A percentile compares a stretch with the other conserved stretches of the same genome.
These are phyloP conservation scores for Plectrocnemia conspersa DNA, from an alignment of 1,140 invertebrate genomes.

Conservation along the genomic window DNA sequence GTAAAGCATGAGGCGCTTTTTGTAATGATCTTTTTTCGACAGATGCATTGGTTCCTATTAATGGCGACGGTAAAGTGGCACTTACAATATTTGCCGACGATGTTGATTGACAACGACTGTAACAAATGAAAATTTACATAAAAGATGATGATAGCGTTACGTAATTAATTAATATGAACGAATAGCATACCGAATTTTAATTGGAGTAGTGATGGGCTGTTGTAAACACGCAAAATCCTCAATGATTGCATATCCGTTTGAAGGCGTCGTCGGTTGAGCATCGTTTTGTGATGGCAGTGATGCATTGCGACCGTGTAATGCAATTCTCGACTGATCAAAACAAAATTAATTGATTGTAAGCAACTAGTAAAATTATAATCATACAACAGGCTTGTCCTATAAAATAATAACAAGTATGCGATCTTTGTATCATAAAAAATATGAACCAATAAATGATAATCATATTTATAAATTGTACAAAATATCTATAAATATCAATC, in stretches of 20 bases:
- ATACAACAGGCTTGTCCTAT: too few relatives aligned
- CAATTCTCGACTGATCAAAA: constrained; percentile 5
- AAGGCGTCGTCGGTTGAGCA: neutral
- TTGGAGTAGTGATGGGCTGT: constrained; percentile 7
- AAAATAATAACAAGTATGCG: too few relatives aligned
- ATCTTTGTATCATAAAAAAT: too few relatives aligned
- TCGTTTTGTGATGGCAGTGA: neutral
- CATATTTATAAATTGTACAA: neutral
- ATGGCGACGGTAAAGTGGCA: constrained; percentile 4
- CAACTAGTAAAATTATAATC: too few relatives aligned
- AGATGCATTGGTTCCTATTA: constrained; percentile 35
- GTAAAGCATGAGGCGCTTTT: constrained; percentile 53
- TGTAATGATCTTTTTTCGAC: constrained; percentile 55
- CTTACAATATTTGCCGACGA: constrained; percentile 8
- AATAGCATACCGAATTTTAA: constrained; percentile 13
- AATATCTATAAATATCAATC: too few relatives aligned
- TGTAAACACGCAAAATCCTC: neutral
- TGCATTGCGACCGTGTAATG: constrained; percentile 4
- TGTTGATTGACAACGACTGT: constrained; percentile 25
- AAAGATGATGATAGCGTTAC: neutral
- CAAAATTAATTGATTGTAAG: too few relatives aligned
- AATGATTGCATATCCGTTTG: neutral
- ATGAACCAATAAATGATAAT: neutral
- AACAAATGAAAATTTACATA: neutral
- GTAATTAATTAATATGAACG: neutral